Evolutionary conservation across 1,140 invertebrate genomes (phyloP), one percentile per base, ranked within the genome.

Genomic region (Drosophila kurseongensis): DNA sequence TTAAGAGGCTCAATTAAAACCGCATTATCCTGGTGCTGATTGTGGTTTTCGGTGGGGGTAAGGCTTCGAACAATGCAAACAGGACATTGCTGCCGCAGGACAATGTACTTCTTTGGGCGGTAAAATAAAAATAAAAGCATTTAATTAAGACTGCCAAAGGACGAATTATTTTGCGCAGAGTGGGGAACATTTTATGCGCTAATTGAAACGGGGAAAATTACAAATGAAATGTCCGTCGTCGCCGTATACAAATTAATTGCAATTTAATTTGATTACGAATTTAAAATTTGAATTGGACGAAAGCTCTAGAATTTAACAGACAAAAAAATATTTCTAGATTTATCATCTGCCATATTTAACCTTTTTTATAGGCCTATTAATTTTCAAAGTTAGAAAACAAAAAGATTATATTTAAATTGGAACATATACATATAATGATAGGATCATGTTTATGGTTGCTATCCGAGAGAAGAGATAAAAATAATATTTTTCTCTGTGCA

Each of bases 1-100:
- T 56, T 82, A 84, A 74, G 65, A 60, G 56, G 51, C 60, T 56
- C 83, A 85, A 85, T 85, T 85, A 85, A 85, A 81, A 67, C 41
- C 56, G 75, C 58, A 77, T 83, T 83, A 76, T 76, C 73, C 62
- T 76, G 59, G 29, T 62, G 71, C 41, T 57, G 69, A 50, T 71
- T 52, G 56, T 73, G 48, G 68, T 55, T 48, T 41, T 16, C 7
- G 27, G 58, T 14, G 2, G 55, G 6, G 35, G 35, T 3, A 48
- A 14, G 29, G 66, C 44, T 16, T 36, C 29, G 66, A 50, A 72
- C 68, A 72, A 71, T 72, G 65, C 65, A 69, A 69, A 68, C 66
- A 69, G 66, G 62, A 69, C 63, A 47, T 36, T 48, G 13, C 50
- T 23, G 51, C 68, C 68, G 66, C 68, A 41, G 68, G 68, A 57